A percentile compares a stretch with the other conserved stretches of the same genome.
phyloP scores from a whole-genome alignment of 2,797 vertebrate genomes.

The Hafferia zeledoni region DNA sequence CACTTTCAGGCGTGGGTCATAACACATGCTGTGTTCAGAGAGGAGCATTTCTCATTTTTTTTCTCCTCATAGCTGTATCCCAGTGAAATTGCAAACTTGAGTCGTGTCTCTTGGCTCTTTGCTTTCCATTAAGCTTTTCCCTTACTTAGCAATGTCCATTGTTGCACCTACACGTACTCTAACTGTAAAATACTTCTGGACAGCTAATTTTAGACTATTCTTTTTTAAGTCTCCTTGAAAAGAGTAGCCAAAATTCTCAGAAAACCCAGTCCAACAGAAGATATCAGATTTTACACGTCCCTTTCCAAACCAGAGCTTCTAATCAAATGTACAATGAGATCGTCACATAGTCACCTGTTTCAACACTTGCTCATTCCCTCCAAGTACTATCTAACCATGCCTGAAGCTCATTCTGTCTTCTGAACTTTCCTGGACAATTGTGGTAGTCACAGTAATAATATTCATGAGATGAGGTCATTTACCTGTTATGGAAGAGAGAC shows the following conservation, averaged over 20 bases:
- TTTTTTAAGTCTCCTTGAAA: not conserved
- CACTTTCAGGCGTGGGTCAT: no score
- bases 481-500: not conserved
- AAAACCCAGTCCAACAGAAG: not conserved
- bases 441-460: not conserved
- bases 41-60: not conserved
- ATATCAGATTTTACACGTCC: not conserved
- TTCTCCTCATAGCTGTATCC: not conserved
- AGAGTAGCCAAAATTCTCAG: not conserved
- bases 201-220: not conserved
- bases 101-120: not conserved
- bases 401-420: not conserved
- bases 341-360: not conserved
- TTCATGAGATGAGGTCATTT: slow-evolving; percentile 43
- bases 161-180: fast-evolving
- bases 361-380: not conserved
- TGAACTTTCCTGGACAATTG: not conserved
- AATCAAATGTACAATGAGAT: not conserved
- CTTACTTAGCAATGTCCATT: not conserved
- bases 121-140: not conserved
- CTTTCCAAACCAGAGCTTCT: not conserved
- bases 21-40: not conserved
- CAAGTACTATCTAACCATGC: not conserved
- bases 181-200: not conserved
- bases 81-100: not conserved